These are phyloP conservation scores for Pimpla rufipes DNA, from an alignment of 2,888 invertebrate genomes.

Conservation along the genomic window DNA sequence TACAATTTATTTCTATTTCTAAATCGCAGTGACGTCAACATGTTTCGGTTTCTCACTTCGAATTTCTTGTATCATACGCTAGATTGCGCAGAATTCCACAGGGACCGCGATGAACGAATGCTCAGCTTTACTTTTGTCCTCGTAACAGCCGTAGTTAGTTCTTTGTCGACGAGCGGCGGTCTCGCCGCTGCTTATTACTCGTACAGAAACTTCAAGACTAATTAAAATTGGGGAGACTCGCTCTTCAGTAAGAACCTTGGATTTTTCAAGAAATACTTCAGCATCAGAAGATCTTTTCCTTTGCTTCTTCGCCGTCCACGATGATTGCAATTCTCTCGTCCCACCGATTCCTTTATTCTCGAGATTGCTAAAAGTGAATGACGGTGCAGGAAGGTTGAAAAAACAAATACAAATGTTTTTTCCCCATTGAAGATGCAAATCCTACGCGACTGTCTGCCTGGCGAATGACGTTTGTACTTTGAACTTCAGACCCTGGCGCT, in stretches of 20 bases:
- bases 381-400: neutral
- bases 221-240: slow-evolving; percentile 21
- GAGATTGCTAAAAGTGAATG: neutral
- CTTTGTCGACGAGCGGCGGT: slow-evolving; percentile 60
- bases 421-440: neutral
- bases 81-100: neutral
- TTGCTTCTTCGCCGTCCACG: slow-evolving; percentile 18
- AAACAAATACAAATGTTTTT: neutral
- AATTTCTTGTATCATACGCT: neutral
- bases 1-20: neutral
- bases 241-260: neutral
- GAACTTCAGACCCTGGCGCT: neutral
- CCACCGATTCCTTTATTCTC: neutral
- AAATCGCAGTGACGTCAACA: neutral
- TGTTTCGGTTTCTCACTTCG: neutral
- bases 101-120: neutral
- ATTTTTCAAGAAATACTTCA: neutral
- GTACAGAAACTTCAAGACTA: slow-evolving; percentile 4
- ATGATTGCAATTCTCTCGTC: slow-evolving; percentile 22
- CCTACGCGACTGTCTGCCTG: neutral
- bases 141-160: neutral
- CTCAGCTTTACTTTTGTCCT: neutral
- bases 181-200: slow-evolving; percentile 35
- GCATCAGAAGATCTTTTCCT: slow-evolving; percentile 34
- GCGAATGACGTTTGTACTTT: neutral